Evolutionary conservation across 2,113 vertebrate genomes (phyloP).

Genomic region (Gnathonemus longibarbis): DNA sequence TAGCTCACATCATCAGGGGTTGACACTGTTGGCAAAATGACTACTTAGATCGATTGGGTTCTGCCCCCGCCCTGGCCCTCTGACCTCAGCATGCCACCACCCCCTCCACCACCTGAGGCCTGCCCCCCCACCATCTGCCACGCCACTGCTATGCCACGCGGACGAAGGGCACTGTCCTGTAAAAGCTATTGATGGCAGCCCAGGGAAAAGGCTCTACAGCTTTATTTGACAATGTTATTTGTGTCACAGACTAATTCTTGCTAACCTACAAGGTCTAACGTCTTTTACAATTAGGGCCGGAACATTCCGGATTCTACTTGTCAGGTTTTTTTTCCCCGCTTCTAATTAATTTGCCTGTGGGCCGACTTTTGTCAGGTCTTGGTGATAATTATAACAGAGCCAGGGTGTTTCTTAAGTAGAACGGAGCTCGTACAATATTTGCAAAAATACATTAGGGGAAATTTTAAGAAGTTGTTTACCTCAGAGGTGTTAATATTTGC

Average conservation of each 20-base stretch:
- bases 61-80: background rate
- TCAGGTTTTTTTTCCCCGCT: background rate
- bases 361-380: background rate
- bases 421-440: background rate
- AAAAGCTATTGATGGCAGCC: background rate
- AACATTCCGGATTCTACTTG: background rate
- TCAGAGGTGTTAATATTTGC: background rate
- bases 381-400: background rate
- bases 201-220: background rate
- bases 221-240: background rate
- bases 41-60: conserved; percentile 17
- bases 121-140: background rate
- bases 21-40: conserved; percentile 23
- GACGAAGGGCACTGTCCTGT: background rate
- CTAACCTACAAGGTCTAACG: background rate
- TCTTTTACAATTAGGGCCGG: background rate
- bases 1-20: background rate
- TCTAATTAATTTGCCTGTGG: conserved; percentile 10
- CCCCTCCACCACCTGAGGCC: background rate
- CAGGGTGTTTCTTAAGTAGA: background rate
- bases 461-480: background rate
- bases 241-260: background rate
- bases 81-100: background rate
- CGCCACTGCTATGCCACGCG: background rate
- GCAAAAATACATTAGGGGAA: conserved; percentile 2